Evolutionary conservation across 1,140 invertebrate genomes (phyloP).

Genomic region (Eriosoma lanigerum): DNA sequence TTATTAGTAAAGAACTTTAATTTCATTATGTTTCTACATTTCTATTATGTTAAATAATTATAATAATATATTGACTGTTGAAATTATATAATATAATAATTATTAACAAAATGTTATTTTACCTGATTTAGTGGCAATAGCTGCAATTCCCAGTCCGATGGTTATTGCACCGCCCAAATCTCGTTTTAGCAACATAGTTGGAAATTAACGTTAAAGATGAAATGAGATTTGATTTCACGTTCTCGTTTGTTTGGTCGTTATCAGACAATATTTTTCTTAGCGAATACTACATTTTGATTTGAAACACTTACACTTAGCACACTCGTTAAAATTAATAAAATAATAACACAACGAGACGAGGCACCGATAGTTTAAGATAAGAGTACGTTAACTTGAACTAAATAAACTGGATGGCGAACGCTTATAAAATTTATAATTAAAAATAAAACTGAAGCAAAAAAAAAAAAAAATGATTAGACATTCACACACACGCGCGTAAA

Average conservation of each 20-base stretch:
- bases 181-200: constrained; percentile 24
- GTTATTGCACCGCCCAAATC: constrained; percentile 12
- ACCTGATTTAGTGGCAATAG: constrained; percentile 38
- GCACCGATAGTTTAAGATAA: not conserved
- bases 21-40: too few relatives aligned
- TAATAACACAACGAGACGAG: not conserved
- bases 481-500: not conserved
- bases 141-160: constrained; percentile 35
- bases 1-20: too few relatives aligned
- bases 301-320: too few relatives aligned
- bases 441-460: too few relatives aligned
- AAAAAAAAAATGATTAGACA: constrained; percentile 1
- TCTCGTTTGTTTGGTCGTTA: not conserved
- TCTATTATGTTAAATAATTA: too few relatives aligned
- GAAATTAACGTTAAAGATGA: not conserved
- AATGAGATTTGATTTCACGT: not conserved
- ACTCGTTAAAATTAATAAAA: not conserved
- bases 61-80: too few relatives aligned
- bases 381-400: not conserved
- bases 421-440: not conserved
- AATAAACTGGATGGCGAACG: not conserved
- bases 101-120: constrained; percentile 2
- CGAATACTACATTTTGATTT: not conserved
- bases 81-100: too few relatives aligned
- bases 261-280: not conserved